These are phyloP conservation scores for Gymnodraco acuticeps DNA, from an alignment of 2,797 vertebrate genomes.

Conservation along the genomic window DNA sequence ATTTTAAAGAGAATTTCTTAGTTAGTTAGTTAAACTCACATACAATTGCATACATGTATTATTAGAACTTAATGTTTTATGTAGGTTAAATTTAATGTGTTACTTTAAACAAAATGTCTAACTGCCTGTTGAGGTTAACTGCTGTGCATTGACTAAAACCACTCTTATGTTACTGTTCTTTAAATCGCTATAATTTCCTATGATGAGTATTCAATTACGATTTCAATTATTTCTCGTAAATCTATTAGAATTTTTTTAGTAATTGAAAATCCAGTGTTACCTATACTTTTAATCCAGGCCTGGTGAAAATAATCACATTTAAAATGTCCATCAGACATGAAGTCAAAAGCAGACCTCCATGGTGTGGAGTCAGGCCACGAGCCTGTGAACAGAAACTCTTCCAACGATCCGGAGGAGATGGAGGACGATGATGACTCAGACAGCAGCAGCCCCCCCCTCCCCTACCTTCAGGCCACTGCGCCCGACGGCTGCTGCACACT, in stretches of 20 bases:
- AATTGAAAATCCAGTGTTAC: background rate
- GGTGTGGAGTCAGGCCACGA: constrained; percentile 87
- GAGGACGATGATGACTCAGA: constrained; percentile 95
- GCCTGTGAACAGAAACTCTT: constrained; percentile 85
- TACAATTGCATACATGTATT: background rate
- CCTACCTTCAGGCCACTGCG: constrained; percentile 92
- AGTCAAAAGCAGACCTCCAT: constrained; percentile 90
- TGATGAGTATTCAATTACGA: background rate
- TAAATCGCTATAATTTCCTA: background rate
- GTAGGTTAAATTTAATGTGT: background rate
- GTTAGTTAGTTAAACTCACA: background rate
- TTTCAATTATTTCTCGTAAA: background rate
- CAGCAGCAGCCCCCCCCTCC: constrained; percentile 94
- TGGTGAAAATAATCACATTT: constrained; percentile 6
- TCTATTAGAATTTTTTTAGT: too few species aligned
- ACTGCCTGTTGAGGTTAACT: background rate
- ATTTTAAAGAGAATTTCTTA: background rate
- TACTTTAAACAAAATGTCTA: background rate
- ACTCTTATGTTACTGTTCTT: background rate
- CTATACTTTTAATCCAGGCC: background rate
- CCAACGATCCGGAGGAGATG: constrained; percentile 91
- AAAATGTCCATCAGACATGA: constrained; percentile 85
- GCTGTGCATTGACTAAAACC: background rate
- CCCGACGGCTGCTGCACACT: constrained; percentile 97
- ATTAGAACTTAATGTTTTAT: background rate